These are phyloP conservation scores for Pseudopodoces humilis DNA, from an alignment of 2,113 vertebrate genomes.

Conservation along the genomic window DNA sequence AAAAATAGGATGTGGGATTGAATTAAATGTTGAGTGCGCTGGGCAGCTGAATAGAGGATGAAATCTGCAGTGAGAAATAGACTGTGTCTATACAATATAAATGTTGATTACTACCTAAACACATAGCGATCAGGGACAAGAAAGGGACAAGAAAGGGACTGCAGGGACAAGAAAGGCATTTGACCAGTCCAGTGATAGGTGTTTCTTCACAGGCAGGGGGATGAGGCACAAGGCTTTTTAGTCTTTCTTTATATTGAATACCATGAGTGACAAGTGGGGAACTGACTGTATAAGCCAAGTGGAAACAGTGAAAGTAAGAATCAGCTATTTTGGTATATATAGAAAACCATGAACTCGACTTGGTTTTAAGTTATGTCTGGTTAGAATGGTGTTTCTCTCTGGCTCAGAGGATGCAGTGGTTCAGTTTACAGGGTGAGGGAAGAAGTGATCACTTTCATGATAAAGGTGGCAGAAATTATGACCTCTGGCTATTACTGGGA, in stretches of 20 bases:
- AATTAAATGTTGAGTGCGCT: not conserved
- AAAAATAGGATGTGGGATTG: conserved; percentile 21
- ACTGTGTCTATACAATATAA: not conserved
- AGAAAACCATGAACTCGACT: not conserved
- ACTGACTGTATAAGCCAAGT: not conserved
- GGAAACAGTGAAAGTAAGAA: not conserved
- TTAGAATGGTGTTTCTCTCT: not conserved
- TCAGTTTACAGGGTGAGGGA: not conserved
- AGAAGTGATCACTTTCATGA: not conserved
- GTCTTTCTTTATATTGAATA: not conserved
- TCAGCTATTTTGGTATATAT: not conserved
- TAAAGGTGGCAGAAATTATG: not conserved
- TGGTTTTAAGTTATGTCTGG: not conserved
- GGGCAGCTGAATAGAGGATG: not conserved
- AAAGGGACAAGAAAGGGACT: not conserved
- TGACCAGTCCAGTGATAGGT: not conserved
- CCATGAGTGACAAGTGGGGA: not conserved
- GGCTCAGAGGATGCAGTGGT: not conserved
- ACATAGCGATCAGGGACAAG: not conserved
- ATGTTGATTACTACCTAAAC: not conserved
- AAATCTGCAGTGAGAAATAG: not conserved
- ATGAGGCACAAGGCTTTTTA: not conserved
- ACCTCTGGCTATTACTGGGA: not conserved
- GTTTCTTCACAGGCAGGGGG: not conserved
- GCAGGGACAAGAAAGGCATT: not conserved